Evolutionary conservation across 2,888 invertebrate species (phyloP).

Genomic region (Acronicta aceris): DNA sequence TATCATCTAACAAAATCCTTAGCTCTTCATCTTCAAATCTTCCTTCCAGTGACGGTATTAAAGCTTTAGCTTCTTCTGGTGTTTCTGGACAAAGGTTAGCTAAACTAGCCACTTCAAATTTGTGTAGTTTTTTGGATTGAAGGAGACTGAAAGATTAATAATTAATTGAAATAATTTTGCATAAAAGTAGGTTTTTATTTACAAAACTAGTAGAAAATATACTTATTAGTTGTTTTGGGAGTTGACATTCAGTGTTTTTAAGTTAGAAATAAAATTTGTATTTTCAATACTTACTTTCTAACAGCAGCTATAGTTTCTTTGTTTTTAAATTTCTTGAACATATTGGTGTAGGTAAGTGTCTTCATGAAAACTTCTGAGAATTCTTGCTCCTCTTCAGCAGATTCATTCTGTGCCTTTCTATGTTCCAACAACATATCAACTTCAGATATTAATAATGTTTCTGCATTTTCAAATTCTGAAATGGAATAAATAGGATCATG

Average conservation of each 20-base stretch:
- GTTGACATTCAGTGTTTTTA: no score
- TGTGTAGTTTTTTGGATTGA: conserved; percentile 98
- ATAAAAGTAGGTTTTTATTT: no score
- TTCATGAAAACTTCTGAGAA: conserved; percentile 99
- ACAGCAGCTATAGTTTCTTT: conserved; percentile 99
- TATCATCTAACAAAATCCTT: conserved; percentile 98
- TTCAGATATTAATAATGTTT: conserved; percentile 98
- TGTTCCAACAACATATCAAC: conserved; percentile 99
- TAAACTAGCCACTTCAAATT: conserved; percentile 98
- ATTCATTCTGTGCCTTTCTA: conserved; percentile 99
- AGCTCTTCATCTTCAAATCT: conserved; percentile 99
- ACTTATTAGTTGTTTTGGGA: no score
- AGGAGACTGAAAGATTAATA: conserved; percentile 91
- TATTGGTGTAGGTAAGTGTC: conserved; percentile 98
- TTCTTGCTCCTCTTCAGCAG: conserved; percentile 99
- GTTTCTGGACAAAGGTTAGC: conserved; percentile 99
- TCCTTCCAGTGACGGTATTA: conserved; percentile 99
- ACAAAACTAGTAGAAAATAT: no score
- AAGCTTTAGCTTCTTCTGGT: conserved; percentile 98
- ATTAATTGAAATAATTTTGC: not conserved
- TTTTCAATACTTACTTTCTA: conserved; percentile 91
- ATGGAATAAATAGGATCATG: not conserved
- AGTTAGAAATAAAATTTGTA: not conserved
- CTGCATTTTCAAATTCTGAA: conserved; percentile 99
- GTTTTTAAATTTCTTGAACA: conserved; percentile 99